A percentile compares a stretch with the other conserved stretches of the same genome.
These are phyloP conservation scores for Telmatochromis brichardi DNA, from an alignment of 2,113 vertebrate genomes.

Conservation along the genomic window DNA sequence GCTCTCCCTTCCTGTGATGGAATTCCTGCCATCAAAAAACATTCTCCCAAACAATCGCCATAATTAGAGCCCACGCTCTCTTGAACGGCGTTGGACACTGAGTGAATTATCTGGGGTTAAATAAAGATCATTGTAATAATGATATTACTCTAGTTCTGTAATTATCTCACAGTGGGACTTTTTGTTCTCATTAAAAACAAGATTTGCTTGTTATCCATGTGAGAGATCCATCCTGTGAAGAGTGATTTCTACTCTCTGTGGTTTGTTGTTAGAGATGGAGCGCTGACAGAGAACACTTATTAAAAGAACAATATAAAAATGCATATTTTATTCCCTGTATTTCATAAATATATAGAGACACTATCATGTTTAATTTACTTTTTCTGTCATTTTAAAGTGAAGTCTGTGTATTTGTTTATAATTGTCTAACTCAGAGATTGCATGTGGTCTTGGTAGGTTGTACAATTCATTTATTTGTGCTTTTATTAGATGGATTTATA, in stretches of 20 bases:
- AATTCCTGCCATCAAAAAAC: slow-evolving; percentile 30
- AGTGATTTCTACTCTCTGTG: not conserved
- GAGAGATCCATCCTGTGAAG: not conserved
- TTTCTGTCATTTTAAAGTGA: not conserved
- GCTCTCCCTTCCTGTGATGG: slow-evolving; percentile 51
- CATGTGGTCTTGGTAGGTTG: not conserved
- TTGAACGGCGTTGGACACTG: not conserved
- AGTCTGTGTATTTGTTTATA: not conserved
- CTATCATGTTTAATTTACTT: not conserved
- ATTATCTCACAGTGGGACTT: not conserved
- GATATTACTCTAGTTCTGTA: not conserved
- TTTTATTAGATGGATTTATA: not conserved
- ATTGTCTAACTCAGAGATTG: not conserved
- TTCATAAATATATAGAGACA: not conserved
- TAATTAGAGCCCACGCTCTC: not conserved
- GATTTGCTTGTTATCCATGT: not conserved
- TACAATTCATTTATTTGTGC: not conserved
- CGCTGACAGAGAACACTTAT: not conserved
- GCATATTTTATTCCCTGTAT: not conserved
- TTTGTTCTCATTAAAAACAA: not conserved
- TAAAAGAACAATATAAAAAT: not conserved
- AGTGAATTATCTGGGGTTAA: not conserved
- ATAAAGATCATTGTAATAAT: not conserved
- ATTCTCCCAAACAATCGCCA: not conserved
- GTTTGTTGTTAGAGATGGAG: not conserved